Evolutionary conservation across 64 coral and sea anemone species (phyloP).

Genomic region (Dendronephthya gigantea): DNA sequence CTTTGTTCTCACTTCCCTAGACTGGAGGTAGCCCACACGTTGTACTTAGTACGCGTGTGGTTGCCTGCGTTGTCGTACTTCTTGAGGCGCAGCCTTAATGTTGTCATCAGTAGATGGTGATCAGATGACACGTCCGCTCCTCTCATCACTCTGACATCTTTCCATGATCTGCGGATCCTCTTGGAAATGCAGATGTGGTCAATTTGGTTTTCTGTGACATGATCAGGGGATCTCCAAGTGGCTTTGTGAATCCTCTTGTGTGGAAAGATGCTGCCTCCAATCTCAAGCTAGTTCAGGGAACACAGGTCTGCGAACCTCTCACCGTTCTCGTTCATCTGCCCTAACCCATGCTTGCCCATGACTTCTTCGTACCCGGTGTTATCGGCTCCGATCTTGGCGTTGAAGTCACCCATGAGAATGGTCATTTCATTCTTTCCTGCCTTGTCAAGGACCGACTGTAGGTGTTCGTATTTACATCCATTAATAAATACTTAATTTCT

Average conservation of each 20-base stretch:
- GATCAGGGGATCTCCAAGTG: neutral
- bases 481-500: no score
- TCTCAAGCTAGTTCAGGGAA: neutral
- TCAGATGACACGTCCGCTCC: neutral
- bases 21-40: neutral
- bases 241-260: neutral
- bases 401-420: neutral
- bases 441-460: no score
- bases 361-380: neutral
- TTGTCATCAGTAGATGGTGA: neutral
- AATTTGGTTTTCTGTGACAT: neutral
- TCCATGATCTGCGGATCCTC: neutral
- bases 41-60: slow-evolving; percentile 19
- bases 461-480: no score
- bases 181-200: neutral
- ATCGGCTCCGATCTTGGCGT: neutral
- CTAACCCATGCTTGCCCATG: neutral
- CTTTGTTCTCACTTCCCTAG: neutral
- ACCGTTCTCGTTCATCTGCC: neutral
- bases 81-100: neutral
- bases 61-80: neutral
- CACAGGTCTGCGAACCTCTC: neutral
- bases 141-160: neutral
- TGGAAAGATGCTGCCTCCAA: neutral
- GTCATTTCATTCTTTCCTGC: no score